Base-by-base conservation (phyloP, 2,888 invertebrate genomes). In the Pyrochroa serraticornis region DNA sequence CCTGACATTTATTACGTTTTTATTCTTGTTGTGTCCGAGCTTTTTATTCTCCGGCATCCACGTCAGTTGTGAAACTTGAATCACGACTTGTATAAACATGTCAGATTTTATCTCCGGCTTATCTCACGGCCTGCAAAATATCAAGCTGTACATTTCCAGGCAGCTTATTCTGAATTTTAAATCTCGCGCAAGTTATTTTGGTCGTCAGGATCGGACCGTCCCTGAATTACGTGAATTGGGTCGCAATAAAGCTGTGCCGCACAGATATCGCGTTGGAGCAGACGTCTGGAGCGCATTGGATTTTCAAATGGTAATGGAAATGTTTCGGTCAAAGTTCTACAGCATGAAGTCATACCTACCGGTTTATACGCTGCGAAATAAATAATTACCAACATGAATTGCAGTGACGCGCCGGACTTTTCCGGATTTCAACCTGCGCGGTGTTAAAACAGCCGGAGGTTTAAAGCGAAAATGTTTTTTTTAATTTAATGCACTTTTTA, bases 71-170 rank as follows among this genome's bases (percentile, higher is more conserved):
- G 39, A 44, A 56, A 56, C 56, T 56, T 56, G 44, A 50, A 56
- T 56, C 56, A 56, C 50, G 56, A 45, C 49, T 45, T 56, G 32
- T 13, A 56, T 56, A 56, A 56, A 56, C 50, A 56, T 56, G 50
- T 39, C 56, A 50, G 56, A 56, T 56, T 56, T 56, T 56, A 50
- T 49, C 44, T 47, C 7, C 31, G 39, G 49, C 56, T 50, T 50
- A 50, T 56, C 56, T 56, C 34, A 50, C 56, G 35, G 42, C 32
- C 33, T 48, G 43, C 48, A 55, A 55, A 55, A 55, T 55, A 55
- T 55, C 55, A 52, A 45, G 45, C 32, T 44, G 52, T 44, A 43
- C 35, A 51, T 51, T 36, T 49, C 30, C 39, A n/a, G 13, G 43
- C 12, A 14, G 52, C 50, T 49, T 50, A 46, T 45, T 47, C 55